Base-by-base conservation (phyloP, 2,797 vertebrate species). In the Helarctos malayanus region DNA sequence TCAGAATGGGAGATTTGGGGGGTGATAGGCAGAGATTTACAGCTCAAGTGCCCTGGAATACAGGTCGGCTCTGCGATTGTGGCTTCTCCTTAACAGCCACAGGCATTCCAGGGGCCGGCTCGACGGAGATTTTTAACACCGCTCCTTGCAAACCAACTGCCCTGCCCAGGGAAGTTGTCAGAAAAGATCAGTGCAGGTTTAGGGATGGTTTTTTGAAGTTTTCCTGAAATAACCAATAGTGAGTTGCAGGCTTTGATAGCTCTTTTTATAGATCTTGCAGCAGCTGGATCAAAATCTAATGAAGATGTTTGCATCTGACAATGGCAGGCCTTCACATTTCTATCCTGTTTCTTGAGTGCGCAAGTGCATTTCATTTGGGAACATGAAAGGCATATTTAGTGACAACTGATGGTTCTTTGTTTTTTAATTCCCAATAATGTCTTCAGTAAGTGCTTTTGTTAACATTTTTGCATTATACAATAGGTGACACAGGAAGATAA, bases 321-420 rank as follows among this genome's bases (percentile, higher is more conserved):
- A 97, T 63, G 94, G 95, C n/a, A 78, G 69, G 35, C 49, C 94
- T 85, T 45, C 65, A 92, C n/a, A 0, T 87, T 98, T 94, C 88
- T 41, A 83, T 94, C 92, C 38, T 84, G 69, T 94, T 95, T 98
- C 69, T 95, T 76, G 73, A 96, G 82, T 59, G 87, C 32, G 13
- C 52, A 97, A 97, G 97, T 91, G 92, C 65, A 87, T 86, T 98
- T 98, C 73, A 97, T 79, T 76, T 71, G 94, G 91, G 75, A 98
- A 96, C 87, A 97, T 89, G 97, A 97, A 95, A 97, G 98, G 76
- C 94, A 98, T 98, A 98, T 98, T 98, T 97, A 98, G 97, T 97
- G 97, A 97, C 95, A 98, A 95, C 88, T 98, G 97, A 98, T 90
- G 59, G n/a, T 86, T 98, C 82, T 97, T 97, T 98, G 45, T 91